phyloP scores from a whole-genome alignment of 2,113 vertebrate genomes.

The Clarias magur region DNA sequence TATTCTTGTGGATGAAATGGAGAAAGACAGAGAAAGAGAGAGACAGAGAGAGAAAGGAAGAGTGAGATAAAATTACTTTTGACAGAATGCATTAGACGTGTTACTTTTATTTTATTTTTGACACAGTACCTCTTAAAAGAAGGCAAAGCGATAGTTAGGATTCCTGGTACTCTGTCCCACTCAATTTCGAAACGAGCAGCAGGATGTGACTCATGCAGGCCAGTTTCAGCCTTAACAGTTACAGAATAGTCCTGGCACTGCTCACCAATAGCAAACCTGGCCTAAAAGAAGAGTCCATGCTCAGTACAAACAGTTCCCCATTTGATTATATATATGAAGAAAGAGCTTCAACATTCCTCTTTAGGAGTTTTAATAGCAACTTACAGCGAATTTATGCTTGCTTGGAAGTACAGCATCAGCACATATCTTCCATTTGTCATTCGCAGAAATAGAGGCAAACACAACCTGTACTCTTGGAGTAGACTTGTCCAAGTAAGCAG shows the following conservation, averaged over 20 bases:
- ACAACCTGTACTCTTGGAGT: conserved; percentile 72
- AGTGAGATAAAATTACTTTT: background rate
- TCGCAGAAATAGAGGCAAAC: conserved; percentile 68
- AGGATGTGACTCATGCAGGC: conserved; percentile 62
- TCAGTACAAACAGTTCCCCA: background rate
- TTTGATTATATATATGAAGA: too few relatives aligned
- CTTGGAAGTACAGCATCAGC: conserved; percentile 74
- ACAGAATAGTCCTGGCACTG: conserved; percentile 71
- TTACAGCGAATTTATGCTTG: conserved; percentile 77
- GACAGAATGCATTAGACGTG: background rate
- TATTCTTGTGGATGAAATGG: conserved; percentile 61
- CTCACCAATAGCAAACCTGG: conserved; percentile 69
- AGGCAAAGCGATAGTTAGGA: conserved; percentile 63
- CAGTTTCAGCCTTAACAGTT: conserved; percentile 63
- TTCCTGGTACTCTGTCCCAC: conserved; percentile 67
- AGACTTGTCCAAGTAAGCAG: conserved; percentile 66
- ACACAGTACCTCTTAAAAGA: conserved; percentile 67
- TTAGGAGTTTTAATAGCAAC: conserved; percentile 1
- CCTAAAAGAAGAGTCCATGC: conserved; percentile 49
- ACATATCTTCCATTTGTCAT: conserved; percentile 76
- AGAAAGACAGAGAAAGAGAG: too few relatives aligned
- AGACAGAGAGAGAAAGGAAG: background rate
- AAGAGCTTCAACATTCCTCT: too few relatives aligned
- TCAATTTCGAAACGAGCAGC: conserved; percentile 68
- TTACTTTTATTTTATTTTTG: background rate